A percentile compares a stretch with the other conserved stretches of the same genome.
These are phyloP conservation scores for Drosophila willistoni DNA, from an alignment of 1,140 invertebrate genomes.

Conservation along the genomic window DNA sequence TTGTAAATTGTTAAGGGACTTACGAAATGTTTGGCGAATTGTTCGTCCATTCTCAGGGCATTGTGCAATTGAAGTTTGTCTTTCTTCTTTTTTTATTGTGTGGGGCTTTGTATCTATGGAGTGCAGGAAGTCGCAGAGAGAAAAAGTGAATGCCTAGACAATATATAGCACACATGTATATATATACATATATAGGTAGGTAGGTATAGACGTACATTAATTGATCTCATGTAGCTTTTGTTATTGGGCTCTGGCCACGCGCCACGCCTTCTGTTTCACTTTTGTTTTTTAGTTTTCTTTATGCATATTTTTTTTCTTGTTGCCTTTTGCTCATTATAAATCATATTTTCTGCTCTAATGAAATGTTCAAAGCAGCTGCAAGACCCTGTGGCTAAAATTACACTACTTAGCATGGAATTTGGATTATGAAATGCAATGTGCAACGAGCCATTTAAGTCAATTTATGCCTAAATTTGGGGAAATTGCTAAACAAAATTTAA, in stretches of 20 bases:
- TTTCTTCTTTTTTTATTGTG: background rate
- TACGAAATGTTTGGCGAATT: constrained; percentile 48
- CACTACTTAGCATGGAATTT: background rate
- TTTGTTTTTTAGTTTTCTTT: constrained; percentile 20
- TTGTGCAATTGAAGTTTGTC: constrained; percentile 41
- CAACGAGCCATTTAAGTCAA: too few relatives aligned
- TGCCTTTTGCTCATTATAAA: constrained; percentile 48
- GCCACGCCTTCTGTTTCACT: constrained; percentile 55
- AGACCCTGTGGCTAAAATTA: constrained; percentile 45
- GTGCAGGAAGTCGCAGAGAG: constrained; percentile 15
- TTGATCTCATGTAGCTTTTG: constrained; percentile 45
- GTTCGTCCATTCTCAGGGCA: constrained; percentile 44
- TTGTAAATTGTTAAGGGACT: constrained; percentile 20
- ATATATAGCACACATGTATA: background rate
- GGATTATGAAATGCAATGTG: background rate
- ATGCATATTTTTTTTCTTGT: constrained; percentile 32
- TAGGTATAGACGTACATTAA: constrained; percentile 25
- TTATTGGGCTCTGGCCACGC: constrained; percentile 19
- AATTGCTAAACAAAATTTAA: too few relatives aligned
- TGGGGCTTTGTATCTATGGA: background rate
- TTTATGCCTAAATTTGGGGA: too few relatives aligned
- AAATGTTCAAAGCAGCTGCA: constrained; percentile 42
- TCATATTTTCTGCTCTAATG: constrained; percentile 68
- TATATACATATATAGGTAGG: background rate
- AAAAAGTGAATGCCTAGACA: constrained; percentile 26